Evolutionary conservation across 2,888 invertebrate species (phyloP).

Genomic region (Rhodophaea formosa): DNA sequence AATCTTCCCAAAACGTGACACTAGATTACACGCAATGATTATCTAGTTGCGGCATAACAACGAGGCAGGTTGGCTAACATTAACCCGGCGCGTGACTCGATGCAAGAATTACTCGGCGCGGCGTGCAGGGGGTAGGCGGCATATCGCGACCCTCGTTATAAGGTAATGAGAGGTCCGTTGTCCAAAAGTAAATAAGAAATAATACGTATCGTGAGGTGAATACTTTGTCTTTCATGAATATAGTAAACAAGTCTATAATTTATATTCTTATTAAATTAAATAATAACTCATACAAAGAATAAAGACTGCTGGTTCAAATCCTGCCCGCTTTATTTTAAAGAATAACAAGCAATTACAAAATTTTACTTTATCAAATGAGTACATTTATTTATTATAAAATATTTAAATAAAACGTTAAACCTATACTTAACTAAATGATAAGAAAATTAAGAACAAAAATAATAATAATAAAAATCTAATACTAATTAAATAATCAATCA

Average conservation of each 20-base stretch:
- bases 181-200: constrained; percentile 26
- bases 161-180: constrained; percentile 25
- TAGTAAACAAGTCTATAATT: neutral
- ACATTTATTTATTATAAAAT: too few species aligned
- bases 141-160: constrained; percentile 28
- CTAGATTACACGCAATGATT: constrained; percentile 23
- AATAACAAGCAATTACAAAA: too few species aligned
- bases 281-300: too few species aligned
- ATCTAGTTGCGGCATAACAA: constrained; percentile 32
- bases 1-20: neutral
- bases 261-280: too few species aligned
- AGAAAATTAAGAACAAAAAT: too few species aligned
- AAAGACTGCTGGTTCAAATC: too few species aligned
- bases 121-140: constrained; percentile 19
- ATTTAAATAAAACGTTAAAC: too few species aligned
- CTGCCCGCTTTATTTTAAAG: too few species aligned
- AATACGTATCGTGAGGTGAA: constrained; percentile 19
- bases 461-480: too few species aligned
- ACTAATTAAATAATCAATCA: too few species aligned
- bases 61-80: constrained; percentile 34
- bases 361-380: too few species aligned
- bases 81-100: constrained; percentile 40
- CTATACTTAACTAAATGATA: too few species aligned
- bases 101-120: constrained; percentile 30
- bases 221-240: neutral